Base-by-base conservation (phyloP, 2,797 vertebrate species). In the Dromococcyx pavoninus region DNA sequence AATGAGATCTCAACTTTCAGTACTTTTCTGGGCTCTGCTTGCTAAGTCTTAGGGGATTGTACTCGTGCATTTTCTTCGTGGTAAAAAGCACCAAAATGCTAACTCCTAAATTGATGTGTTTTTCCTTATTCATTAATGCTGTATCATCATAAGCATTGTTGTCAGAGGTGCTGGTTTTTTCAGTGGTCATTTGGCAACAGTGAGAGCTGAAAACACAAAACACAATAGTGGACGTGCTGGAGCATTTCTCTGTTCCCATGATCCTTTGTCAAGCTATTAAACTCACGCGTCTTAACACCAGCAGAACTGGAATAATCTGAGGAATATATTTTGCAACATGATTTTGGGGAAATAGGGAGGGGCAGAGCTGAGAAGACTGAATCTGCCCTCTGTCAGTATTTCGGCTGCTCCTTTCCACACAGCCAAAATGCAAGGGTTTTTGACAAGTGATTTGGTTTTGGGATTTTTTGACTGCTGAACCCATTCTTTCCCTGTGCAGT, bases 101-200 rank as follows among this genome's bases (percentile, higher is more conserved):
- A 56, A 27, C 32, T 93, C 27, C 24, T 23, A 62, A 81, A 70
- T 10, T 21, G 48, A 37, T 48, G 9, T 80, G 46, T 33, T 96
- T 95, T 95, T 60, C 82, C 87, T 81, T 75, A 41, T 10, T 91
- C 14, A 24, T 46, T 71, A 91, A 27, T 21, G 14, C 24, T 86
- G 69, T n/a, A n/a, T n/a, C 51, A 57, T 58, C 17, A 51, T 25
- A 78, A 78, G 7, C 54, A 46, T 73, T 88, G 43, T 88, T 91
- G 72, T 92, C 76, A 89, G 79, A 91, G 46, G 12, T 11, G 1
- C 25, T 2, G 11, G 43, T 86, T 83, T 72, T 72, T 93, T 86
- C 76, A 66, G 62, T 70, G 89, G 89, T 86, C 91, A 88, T 95
- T 87, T 95, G 85, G 70, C 82, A 93, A 51, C 61, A 62, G 54